Base-by-base conservation (phyloP, 2,797 vertebrate species). In the Sphenodon punctatus region DNA sequence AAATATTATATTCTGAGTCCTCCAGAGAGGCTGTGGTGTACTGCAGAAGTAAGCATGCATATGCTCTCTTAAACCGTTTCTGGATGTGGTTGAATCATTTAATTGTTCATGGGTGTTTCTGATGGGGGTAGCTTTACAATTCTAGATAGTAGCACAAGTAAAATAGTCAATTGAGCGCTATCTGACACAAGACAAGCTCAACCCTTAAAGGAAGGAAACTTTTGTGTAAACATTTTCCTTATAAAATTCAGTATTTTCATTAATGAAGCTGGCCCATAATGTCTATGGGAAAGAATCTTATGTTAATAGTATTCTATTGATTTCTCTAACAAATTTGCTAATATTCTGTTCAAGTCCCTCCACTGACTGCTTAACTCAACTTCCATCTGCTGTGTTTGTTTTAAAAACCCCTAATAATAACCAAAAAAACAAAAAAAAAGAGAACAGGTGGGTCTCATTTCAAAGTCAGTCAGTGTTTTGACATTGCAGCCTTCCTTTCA, bases 401-500 rank as follows among this genome's bases (percentile, higher is more conserved):
- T 91, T 5, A n/a, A 68, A 85, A 84, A 78, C 36, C 69, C 42
- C 38, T 74, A 25, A 58, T 77, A 67, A 81, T 67, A 73, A 76
- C 61, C 83, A 77, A 68, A 69, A 53, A 30, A 46, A 25, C 5
- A n/a, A 61, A 20, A 59, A 30, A 9, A 71, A 73, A 51, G 69
- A 60, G 88, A 85, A 17, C 69, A 77, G 30, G 20, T 86, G 75
- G 73, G n/a, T 53, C 25, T 91, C 22, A 22, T 67, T 49, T 88
- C 68, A 74, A 76, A 90, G 42, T 82, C 39, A 56, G 64, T 30
- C 63, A 69, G 84, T 89, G 59, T 93, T 94, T 92, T 93, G 86
- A 89, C 70, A 74, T 51, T 73, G 46, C 61, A 56, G 14, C 88
- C 61, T 91, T 73, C 38, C 10, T 17, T 77, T 20, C 65, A 76